Conservation (phyloP, 1,140 invertebrate species). For the Lasioglossum baleicum region DNA sequence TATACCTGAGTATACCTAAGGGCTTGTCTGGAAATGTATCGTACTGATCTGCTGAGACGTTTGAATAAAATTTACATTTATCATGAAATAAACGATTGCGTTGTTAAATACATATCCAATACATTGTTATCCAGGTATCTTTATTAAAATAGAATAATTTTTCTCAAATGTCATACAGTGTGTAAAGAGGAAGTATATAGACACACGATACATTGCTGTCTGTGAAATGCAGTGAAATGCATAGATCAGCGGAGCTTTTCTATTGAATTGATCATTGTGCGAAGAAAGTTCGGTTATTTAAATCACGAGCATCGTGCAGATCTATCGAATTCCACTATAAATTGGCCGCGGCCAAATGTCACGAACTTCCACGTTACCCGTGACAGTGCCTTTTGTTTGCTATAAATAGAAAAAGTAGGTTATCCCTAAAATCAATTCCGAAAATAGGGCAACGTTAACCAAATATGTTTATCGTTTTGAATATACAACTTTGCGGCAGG, state of each 20-base stretch:
- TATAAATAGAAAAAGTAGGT: constrained; percentile 70
- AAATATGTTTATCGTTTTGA: constrained; percentile 7
- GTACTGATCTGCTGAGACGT: not conserved
- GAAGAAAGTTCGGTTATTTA: not conserved
- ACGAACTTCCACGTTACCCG: constrained; percentile 48
- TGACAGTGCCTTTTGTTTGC: constrained; percentile 59
- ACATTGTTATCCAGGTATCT: constrained; percentile 2
- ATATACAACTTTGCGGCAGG: not conserved
- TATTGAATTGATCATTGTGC: not conserved
- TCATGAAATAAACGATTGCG: constrained; percentile 3
- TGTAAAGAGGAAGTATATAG: not conserved
- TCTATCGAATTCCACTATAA: constrained; percentile 9
- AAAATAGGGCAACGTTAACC: constrained; percentile 34
- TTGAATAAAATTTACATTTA: not conserved
- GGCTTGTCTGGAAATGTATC: not conserved
- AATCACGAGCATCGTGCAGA: not conserved
- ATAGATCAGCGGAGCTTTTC: not conserved
- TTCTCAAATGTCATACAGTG: not conserved
- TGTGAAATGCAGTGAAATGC: not conserved
- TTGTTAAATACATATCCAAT: constrained; percentile 4
- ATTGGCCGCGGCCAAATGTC: constrained; percentile 32
- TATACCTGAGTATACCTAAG: not conserved
- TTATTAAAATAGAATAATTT: not conserved
- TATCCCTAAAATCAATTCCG: constrained; percentile 64
- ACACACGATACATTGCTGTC: constrained; percentile 2